Percentiles rank a stretch among this genome's conserved stretches.
phyloP scores from a whole-genome alignment of 2,113 vertebrate species.

The Mastomys natalensis region DNA sequence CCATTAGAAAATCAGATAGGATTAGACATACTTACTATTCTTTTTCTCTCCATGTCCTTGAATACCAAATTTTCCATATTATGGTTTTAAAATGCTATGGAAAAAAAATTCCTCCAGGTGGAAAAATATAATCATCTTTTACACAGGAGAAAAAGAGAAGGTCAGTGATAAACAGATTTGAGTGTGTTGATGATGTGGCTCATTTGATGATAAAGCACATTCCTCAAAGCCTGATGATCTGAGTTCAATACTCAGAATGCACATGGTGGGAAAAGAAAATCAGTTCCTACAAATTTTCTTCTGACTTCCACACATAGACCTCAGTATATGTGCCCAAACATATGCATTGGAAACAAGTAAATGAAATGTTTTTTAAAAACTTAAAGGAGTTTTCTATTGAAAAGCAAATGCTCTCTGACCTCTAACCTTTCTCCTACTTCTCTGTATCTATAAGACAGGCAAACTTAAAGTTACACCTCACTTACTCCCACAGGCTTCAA shows the following conservation, averaged over 20 bases:
- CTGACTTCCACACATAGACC: not conserved
- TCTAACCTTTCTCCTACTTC: not conserved
- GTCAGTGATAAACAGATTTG: not conserved
- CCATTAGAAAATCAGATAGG: not conserved
- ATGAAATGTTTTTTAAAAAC: not conserved
- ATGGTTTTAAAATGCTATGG: not conserved
- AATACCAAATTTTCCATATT: not conserved
- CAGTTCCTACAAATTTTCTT: not conserved
- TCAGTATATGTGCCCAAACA: not conserved
- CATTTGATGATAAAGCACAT: not conserved
- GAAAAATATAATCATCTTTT: not conserved
- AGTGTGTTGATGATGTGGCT: not conserved
- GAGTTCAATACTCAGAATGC: not conserved
- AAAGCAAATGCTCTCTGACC: not conserved
- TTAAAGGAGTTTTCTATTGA: not conserved
- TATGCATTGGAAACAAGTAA: not conserved
- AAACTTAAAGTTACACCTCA: not conserved
- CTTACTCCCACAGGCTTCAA: not conserved
- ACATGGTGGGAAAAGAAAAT: not conserved
- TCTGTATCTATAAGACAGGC: not conserved
- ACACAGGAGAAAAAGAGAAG: not conserved
- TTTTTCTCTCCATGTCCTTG: not conserved
- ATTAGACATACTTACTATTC: not conserved
- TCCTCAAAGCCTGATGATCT: not conserved
- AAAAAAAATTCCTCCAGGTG: not conserved